phyloP scores from a whole-genome alignment of 2,113 vertebrate genomes.

The Tetrax tetrax region DNA sequence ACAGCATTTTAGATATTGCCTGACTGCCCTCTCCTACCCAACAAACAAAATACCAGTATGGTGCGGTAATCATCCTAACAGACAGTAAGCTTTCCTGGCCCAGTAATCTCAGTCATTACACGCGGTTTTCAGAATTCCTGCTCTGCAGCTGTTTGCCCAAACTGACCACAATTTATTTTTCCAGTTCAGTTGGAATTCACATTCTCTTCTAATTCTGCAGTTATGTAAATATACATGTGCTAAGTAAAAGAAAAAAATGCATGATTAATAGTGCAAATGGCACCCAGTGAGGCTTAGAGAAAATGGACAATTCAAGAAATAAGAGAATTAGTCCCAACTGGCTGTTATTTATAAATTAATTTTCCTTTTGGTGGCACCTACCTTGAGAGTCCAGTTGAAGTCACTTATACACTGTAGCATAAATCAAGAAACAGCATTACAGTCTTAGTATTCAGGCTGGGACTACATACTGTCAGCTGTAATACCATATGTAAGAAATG shows the following conservation, averaged over 20 bases:
- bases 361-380: background rate
- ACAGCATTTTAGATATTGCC: background rate
- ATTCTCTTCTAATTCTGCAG: background rate
- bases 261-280: background rate
- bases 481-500: constrained; percentile 41
- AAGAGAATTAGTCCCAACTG: background rate
- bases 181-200: background rate
- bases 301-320: background rate
- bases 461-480: background rate
- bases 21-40: background rate
- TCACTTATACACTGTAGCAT: background rate
- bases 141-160: background rate
- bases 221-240: background rate
- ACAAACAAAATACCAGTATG: background rate
- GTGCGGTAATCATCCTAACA: background rate
- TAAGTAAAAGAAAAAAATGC: background rate
- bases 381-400: background rate
- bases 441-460: background rate
- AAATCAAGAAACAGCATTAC: background rate
- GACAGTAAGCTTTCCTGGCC: background rate
- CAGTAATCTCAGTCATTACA: background rate
- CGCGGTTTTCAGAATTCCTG: background rate
- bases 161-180: background rate
- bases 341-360: background rate
- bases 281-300: background rate